Conservation (phyloP, 2,797 vertebrate genomes). For the Cyprinodon diabolis region DNA sequence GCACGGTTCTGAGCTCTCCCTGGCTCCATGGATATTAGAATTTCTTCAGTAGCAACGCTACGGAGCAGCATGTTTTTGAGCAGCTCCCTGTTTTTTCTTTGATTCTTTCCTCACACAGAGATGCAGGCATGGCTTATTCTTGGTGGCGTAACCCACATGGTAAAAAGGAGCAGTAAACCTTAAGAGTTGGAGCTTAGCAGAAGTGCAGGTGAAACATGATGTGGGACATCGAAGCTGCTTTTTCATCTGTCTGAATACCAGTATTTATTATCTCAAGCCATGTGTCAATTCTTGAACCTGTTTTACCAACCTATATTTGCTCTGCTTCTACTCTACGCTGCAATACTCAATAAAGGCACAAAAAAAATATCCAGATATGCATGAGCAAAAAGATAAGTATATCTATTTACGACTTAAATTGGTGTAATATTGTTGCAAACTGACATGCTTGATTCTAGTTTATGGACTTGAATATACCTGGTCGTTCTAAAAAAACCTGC, state of each 20-base stretch:
- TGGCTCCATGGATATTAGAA: background rate
- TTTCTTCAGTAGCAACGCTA: background rate
- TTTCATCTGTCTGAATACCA: no score
- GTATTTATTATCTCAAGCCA: background rate
- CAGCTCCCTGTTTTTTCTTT: background rate
- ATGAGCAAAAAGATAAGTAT: no score
- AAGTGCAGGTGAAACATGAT: background rate
- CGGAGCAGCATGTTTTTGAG: background rate
- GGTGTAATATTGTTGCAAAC: no score
- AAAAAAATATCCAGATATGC: no score
- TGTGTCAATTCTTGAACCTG: background rate
- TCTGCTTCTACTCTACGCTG: background rate
- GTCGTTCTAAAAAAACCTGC: no score
- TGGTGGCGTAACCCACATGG: background rate
- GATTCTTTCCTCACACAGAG: background rate
- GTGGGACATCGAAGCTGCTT: no score
- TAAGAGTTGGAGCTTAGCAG: background rate
- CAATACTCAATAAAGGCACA: no score
- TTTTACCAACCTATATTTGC: background rate
- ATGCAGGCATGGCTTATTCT: no score
- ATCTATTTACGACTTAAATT: no score
- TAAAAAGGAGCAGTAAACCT: background rate
- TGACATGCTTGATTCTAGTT: no score
- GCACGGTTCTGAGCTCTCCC: background rate
- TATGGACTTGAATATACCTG: no score